Conservation (phyloP, 2,113 vertebrate species). For the Talpa occidentalis region DNA sequence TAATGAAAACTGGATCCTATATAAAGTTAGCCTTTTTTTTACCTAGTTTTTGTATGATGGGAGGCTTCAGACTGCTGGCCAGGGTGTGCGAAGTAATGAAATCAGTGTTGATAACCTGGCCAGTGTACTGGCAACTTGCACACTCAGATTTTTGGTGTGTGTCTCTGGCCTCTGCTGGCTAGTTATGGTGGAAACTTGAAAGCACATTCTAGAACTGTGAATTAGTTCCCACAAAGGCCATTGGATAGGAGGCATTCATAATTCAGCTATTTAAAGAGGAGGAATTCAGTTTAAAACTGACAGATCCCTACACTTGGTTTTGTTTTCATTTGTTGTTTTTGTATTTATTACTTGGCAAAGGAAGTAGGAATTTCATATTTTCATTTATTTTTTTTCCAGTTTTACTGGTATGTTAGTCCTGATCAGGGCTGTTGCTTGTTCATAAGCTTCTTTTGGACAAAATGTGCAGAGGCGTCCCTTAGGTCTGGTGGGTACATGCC, state of each 20-base stretch:
- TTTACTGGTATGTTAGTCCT: background rate
- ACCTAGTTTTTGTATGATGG: background rate
- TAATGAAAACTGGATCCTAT: background rate
- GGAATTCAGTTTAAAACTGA: background rate
- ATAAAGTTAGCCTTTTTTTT: background rate
- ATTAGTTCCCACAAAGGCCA: background rate
- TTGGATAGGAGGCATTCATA: background rate
- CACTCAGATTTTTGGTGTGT: background rate
- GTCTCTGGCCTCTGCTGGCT: background rate
- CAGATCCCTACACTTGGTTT: background rate
- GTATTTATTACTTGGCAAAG: background rate
- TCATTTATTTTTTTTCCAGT: background rate
- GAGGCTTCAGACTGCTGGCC: slow-evolving; percentile 9
- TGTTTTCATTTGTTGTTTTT: background rate
- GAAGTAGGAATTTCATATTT: background rate
- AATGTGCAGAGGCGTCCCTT: background rate
- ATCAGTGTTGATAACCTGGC: background rate
- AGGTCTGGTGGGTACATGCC: background rate
- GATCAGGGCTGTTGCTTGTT: background rate
- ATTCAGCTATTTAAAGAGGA: background rate
- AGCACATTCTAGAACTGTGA: slow-evolving; percentile 1
- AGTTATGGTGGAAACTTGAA: slow-evolving; percentile 5
- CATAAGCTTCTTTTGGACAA: background rate
- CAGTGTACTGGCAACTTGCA: background rate
- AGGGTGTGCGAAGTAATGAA: background rate